Evolutionary conservation across 2,797 vertebrate species (phyloP).

Genomic region (Enteromius paludinosus): DNA sequence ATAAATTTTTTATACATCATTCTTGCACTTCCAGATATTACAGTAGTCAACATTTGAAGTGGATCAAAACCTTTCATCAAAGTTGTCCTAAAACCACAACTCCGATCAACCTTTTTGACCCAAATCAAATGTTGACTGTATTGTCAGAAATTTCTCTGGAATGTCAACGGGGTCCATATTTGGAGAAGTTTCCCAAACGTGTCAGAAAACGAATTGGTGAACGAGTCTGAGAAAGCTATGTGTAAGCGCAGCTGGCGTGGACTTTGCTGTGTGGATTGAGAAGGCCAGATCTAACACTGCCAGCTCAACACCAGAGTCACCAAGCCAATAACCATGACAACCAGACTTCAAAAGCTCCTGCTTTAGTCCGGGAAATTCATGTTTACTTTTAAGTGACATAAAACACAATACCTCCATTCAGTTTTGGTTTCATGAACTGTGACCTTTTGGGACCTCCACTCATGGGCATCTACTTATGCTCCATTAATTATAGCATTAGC

Average conservation of each 20-base stretch:
- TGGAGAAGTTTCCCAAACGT: no score
- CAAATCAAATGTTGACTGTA: background rate
- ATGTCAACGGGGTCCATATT: background rate
- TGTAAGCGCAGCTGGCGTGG: constrained; percentile 56
- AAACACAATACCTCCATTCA: constrained; percentile 45
- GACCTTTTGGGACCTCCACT: constrained; percentile 41
- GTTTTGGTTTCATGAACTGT: constrained; percentile 27
- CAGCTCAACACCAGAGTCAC: constrained; percentile 48
- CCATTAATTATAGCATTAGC: constrained; percentile 40
- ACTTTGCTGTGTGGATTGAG: constrained; percentile 63
- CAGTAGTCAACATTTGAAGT: no score
- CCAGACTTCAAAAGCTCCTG: constrained; percentile 36
- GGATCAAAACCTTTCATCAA: no score
- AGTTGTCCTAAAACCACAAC: no score
- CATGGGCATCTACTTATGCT: constrained; percentile 39
- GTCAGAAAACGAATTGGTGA: constrained; percentile 20
- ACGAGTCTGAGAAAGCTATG: constrained; percentile 44
- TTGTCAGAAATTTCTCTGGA: background rate
- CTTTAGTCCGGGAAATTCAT: constrained; percentile 21
- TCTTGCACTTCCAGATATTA: background rate
- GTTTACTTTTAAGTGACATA: constrained; percentile 49
- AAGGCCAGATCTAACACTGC: constrained; percentile 46
- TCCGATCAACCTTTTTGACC: no score
- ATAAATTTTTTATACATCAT: background rate
- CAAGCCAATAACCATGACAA: constrained; percentile 47